Conservation (phyloP, 2,113 vertebrate species). For the Macquaria ambigua region DNA sequence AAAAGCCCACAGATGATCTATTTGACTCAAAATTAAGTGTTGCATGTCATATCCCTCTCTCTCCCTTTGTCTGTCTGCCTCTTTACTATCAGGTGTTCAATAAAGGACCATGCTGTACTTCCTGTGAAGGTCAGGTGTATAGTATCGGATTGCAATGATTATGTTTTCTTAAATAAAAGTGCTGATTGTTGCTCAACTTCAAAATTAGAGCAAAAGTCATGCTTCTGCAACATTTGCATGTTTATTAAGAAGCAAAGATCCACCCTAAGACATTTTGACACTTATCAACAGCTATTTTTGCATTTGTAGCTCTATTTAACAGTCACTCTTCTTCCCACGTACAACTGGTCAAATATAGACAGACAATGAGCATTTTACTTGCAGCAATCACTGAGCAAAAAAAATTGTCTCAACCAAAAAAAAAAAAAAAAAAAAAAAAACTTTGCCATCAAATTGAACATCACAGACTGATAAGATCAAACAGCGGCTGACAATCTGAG, state of each 20-base stretch:
- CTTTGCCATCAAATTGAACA: constrained; percentile 60
- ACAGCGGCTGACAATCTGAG: constrained; percentile 69
- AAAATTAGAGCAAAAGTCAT: neutral
- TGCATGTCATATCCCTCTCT: too few species aligned
- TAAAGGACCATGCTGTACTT: neutral
- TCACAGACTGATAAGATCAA: constrained; percentile 68
- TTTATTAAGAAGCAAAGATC: neutral
- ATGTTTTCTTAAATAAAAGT: neutral
- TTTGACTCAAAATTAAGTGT: neutral
- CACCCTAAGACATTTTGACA: neutral
- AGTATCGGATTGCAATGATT: neutral
- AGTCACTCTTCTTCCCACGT: constrained; percentile 47
- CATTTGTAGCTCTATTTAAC: neutral
- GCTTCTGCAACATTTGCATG: neutral
- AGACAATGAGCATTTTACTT: constrained; percentile 32
- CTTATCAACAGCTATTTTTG: neutral
- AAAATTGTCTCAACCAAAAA: constrained; percentile 32
- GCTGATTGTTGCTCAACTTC: neutral
- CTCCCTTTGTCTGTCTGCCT: neutral
- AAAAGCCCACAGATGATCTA: neutral
- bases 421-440: too few species aligned
- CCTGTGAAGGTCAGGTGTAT: neutral
- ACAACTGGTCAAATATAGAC: constrained; percentile 45
- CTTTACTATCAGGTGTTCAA: too few species aligned
- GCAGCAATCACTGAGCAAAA: constrained; percentile 32